phyloP scores from a whole-genome alignment of 2,113 vertebrate species.

The Stegastes partitus region DNA sequence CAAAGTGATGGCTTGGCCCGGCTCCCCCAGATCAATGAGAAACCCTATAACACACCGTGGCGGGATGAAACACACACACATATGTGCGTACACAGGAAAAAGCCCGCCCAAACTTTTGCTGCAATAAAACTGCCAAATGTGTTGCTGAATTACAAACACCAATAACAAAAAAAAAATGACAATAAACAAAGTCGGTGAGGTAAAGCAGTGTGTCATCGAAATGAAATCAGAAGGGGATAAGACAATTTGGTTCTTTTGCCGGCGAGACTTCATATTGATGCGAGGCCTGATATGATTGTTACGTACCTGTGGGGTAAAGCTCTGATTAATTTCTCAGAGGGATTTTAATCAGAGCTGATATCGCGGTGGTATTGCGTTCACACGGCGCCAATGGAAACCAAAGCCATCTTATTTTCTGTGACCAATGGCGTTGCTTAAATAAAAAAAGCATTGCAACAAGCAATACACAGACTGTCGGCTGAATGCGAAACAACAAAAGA shows the following conservation, averaged over 20 bases:
- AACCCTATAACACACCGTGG: slow-evolving; percentile 53
- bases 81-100: not conserved
- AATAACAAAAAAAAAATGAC: slow-evolving; percentile 33
- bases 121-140: slow-evolving; percentile 31
- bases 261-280: slow-evolving; percentile 4
- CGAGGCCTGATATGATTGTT: slow-evolving; percentile 15
- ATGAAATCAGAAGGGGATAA: slow-evolving; percentile 21
- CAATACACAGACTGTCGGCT: slow-evolving; percentile 35
- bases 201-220: slow-evolving; percentile 27
- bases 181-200: slow-evolving; percentile 28
- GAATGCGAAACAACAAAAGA: slow-evolving; percentile 17
- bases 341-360: slow-evolving; percentile 52
- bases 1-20: slow-evolving; percentile 77
- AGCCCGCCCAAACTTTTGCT: slow-evolving; percentile 46
- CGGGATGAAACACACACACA: slow-evolving; percentile 30
- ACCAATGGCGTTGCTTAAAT: slow-evolving; percentile 39
- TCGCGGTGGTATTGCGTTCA: not conserved
- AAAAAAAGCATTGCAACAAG: slow-evolving; percentile 26
- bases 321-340: slow-evolving; percentile 43
- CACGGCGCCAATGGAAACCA: slow-evolving; percentile 1
- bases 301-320: slow-evolving; percentile 19
- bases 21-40: slow-evolving; percentile 73
- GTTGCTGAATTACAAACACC: slow-evolving; percentile 40
- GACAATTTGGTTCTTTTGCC: slow-evolving; percentile 7
- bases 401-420: slow-evolving; percentile 14